phyloP scores from a whole-genome alignment of 2,797 vertebrate genomes.

The Poecilia velifera region DNA sequence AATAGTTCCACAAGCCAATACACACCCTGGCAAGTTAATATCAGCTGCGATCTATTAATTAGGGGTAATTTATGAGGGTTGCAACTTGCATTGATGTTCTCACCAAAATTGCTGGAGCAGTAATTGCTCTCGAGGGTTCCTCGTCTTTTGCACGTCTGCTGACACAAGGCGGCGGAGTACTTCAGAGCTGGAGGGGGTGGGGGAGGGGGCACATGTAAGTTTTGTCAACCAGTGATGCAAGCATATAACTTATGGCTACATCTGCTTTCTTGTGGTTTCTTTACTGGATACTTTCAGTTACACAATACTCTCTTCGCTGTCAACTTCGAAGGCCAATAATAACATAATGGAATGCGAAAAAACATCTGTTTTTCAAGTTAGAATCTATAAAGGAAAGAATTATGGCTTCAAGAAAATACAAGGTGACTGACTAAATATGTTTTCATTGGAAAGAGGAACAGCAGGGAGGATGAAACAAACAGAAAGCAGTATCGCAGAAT shows the following conservation, averaged over 20 bases:
- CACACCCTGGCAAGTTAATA: not conserved
- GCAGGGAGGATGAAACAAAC: slow-evolving; percentile 32
- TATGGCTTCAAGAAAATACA: slow-evolving; percentile 30
- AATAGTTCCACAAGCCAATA: slow-evolving; percentile 4
- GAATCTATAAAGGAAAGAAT: slow-evolving; percentile 23
- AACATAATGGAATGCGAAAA: slow-evolving; percentile 16
- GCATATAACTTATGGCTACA: slow-evolving; percentile 25
- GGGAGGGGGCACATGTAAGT: slow-evolving; percentile 43
- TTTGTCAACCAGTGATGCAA: slow-evolving; percentile 33
- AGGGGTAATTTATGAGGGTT: slow-evolving; percentile 10
- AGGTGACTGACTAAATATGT: slow-evolving; percentile 48
- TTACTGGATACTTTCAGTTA: slow-evolving; percentile 31
- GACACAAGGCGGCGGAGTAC: slow-evolving; percentile 90
- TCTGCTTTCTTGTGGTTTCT: slow-evolving; percentile 46
- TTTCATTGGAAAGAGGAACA: slow-evolving; percentile 28
- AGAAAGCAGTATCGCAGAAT: slow-evolving; percentile 31
- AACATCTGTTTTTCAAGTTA: slow-evolving; percentile 59
- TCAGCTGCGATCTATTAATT: slow-evolving; percentile 12
- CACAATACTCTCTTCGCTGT: slow-evolving; percentile 26
- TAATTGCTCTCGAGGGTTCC: slow-evolving; percentile 93
- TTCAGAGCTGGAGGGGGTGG: slow-evolving; percentile 83
- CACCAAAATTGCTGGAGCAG: slow-evolving; percentile 97
- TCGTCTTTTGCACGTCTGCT: slow-evolving; percentile 91
- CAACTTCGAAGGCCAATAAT: slow-evolving; percentile 20
- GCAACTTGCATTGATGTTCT: slow-evolving; percentile 60